Base-by-base conservation (phyloP, 2,888 invertebrate genomes). In the Diadegma fenestrale region DNA sequence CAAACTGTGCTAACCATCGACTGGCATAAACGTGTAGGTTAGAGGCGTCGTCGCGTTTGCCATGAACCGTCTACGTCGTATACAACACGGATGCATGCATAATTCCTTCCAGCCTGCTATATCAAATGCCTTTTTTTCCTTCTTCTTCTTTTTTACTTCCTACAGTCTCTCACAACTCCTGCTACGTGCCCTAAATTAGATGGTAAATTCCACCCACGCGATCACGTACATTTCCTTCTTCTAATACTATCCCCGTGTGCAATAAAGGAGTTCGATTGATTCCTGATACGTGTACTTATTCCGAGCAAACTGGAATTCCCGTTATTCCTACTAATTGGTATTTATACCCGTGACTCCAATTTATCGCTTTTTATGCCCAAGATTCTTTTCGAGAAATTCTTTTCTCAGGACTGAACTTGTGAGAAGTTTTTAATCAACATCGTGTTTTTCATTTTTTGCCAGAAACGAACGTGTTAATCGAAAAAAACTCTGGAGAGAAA, bases 1-100 rank as follows among this genome's bases (percentile, higher is more conserved):
- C 88, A 91, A 91, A 91, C 90, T 90, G 69, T 82, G 86, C 90
- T 86, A 84, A 88, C 87, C 89, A 89, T 90, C 90, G 91, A 90
- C 91, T 89, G 88, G 88, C 80, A 88, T 89, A 54, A 41, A 30
- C 51, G 66, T 66, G 37, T 37, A 41, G 8, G 19, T n/a, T 66
- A 51, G n/a, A n/a, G 17, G 61, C n/a, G 17, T 61, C 14, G 33
- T 66, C 30, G 26, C 43, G 17, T 12, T 22, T 33, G 48, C 17
- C 30, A 45, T n/a, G 26, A 30, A n/a, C 30, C 26, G n/a, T 48
- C 30, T 48, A 43, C 19, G 0, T 17, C 26, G 17, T 45, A 45
- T 68, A 30, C 68, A 33, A 63, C 63, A n/a, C n/a, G 30, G 37
- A 30, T 33, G 37, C 63, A 63, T 63, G 33, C 37, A 63, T 63